Conservation (phyloP, 2,113 vertebrate genomes). For the Hucho hucho region DNA sequence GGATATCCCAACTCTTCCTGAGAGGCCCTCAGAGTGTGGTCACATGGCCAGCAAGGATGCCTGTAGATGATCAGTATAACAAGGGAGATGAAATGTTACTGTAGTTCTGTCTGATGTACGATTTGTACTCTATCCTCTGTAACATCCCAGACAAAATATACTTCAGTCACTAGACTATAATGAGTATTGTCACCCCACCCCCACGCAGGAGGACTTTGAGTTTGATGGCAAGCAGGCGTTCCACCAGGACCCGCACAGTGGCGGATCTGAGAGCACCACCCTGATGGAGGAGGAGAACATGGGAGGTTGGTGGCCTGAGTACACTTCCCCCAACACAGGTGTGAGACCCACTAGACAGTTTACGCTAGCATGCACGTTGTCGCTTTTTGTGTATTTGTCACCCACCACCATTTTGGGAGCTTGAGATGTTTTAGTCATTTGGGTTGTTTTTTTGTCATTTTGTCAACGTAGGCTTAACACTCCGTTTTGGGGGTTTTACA, state of each 20-base stretch:
- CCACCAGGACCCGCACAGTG: slow-evolving; percentile 69
- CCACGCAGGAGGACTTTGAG: slow-evolving; percentile 80
- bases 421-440: slow-evolving; percentile 41
- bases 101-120: neutral
- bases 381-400: slow-evolving; percentile 14
- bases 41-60: no score
- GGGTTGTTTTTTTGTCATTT: slow-evolving; percentile 49
- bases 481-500: slow-evolving; percentile 36
- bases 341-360: slow-evolving; percentile 82
- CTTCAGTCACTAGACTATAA: neutral
- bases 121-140: no score
- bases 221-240: slow-evolving; percentile 74
- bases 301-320: slow-evolving; percentile 97
- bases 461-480: slow-evolving; percentile 52
- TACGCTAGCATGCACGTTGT: slow-evolving; percentile 81
- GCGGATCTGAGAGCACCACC: slow-evolving; percentile 69
- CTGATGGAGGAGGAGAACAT: slow-evolving; percentile 88
- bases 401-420: slow-evolving; percentile 34
- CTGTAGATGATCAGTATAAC: neutral
- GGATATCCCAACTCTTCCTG: no score
- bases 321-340: slow-evolving; percentile 87
- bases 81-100: neutral
- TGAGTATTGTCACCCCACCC: neutral
- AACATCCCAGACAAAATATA: no score
- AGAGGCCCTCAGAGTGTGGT: no score